Percentiles rank a stretch among this genome's conserved stretches.
Conservation (phyloP, 1,140 invertebrate species). For the Semibalanus balanoides region DNA sequence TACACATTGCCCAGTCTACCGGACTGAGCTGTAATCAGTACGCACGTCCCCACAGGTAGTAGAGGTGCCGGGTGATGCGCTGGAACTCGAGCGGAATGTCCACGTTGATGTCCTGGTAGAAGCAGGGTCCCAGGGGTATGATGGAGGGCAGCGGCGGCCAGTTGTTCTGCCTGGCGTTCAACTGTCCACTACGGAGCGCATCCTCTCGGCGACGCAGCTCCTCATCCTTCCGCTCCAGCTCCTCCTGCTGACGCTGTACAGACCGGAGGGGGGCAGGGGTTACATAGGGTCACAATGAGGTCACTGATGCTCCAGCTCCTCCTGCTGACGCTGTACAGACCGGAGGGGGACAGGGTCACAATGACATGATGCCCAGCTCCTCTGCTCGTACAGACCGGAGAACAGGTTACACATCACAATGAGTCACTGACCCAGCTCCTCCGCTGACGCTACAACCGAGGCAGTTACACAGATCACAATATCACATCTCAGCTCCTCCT, state of each 20-base stretch:
- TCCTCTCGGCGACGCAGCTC: constrained; percentile 78
- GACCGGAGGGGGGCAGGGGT: no score
- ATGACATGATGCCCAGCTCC: constrained; percentile 40
- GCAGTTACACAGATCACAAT: no score
- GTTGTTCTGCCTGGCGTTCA: constrained; percentile 66
- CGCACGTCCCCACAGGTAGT: constrained; percentile 96
- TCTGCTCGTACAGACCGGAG: no score
- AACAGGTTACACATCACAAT: no score
- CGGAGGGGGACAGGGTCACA: no score
- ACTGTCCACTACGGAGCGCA: constrained; percentile 48
- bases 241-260: constrained; percentile 63
- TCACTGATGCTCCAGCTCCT: constrained; percentile 49
- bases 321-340: constrained; percentile 59
- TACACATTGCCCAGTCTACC: no score
- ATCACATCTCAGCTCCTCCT: no score
- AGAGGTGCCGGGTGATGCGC: constrained; percentile 80
- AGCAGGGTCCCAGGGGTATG: constrained; percentile 90
- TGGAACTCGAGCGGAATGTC: constrained; percentile 98
- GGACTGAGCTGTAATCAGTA: no score
- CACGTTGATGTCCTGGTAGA: constrained; percentile 99
- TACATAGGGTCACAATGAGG: background rate
- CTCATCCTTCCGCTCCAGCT: constrained; percentile 68
- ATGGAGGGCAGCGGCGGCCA: constrained; percentile 92
- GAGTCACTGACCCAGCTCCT: no score
- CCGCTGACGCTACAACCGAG: no score